phyloP scores from a whole-genome alignment of 1,140 invertebrate genomes.

The Cotesia vestalis region DNA sequence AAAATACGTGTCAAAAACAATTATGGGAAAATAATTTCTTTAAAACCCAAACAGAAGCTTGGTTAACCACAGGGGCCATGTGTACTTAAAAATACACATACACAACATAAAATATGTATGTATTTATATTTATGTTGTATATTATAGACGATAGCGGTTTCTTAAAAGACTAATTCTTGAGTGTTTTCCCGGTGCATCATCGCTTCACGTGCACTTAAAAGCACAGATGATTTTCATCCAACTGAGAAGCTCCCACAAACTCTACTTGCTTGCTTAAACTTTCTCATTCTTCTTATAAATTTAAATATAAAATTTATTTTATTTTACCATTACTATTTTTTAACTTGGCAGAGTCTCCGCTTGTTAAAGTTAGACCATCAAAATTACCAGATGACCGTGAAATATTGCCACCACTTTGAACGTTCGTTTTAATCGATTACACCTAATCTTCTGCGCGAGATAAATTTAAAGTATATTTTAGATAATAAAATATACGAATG shows the following conservation, averaged over 20 bases:
- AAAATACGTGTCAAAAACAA: slow-evolving; percentile 2
- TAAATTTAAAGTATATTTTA: slow-evolving; percentile 16
- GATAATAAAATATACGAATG: not conserved
- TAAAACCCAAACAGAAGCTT: not conserved
- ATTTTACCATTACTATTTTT: no score
- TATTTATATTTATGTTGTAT: not conserved
- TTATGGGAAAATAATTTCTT: no score
- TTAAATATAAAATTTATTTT: not conserved
- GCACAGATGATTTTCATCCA: slow-evolving; percentile 19
- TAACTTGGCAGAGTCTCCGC: no score
- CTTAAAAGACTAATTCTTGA: slow-evolving; percentile 50
- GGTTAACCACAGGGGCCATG: slow-evolving; percentile 52
- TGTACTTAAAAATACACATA: slow-evolving; percentile 36
- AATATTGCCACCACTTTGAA: slow-evolving; percentile 15
- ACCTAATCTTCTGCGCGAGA: not conserved
- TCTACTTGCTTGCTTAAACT: not conserved
- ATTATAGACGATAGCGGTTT: slow-evolving; percentile 54
- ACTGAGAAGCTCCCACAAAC: not conserved
- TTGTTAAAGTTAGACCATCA: not conserved
- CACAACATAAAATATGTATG: not conserved
- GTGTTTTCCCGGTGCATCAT: slow-evolving; percentile 43
- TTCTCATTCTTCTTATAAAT: not conserved
- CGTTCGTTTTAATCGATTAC: slow-evolving; percentile 6
- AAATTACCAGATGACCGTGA: slow-evolving; percentile 18
- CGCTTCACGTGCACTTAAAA: slow-evolving; percentile 26